Percentiles rank a stretch among this genome's conserved stretches.
phyloP scores from a whole-genome alignment of 1,140 invertebrate species.

The Ladona fulva region DNA sequence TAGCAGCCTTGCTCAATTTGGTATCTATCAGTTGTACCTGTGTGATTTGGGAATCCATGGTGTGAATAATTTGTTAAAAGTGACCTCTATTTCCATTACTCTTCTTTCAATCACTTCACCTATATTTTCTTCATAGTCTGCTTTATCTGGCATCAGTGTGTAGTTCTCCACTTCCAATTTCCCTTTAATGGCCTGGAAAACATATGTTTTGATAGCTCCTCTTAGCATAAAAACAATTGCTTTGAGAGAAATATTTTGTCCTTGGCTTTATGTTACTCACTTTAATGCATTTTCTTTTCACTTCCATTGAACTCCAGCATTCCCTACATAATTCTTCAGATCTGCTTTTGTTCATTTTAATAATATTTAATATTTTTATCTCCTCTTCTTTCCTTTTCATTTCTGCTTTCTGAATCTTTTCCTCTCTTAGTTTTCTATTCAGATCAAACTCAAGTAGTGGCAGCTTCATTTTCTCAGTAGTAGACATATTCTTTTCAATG shows the following conservation, averaged over 20 bases:
- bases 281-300: neutral
- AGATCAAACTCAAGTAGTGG: neutral
- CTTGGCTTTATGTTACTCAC: no score
- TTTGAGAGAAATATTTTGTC: no score
- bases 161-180: neutral
- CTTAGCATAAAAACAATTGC: no score
- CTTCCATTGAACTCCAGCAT: neutral
- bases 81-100: neutral
- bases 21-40: neutral
- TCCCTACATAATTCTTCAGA: neutral
- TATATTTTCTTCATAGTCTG: neutral
- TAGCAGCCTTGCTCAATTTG: no score
- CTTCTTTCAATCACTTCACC: neutral
- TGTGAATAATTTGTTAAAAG: neutral
- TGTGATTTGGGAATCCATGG: neutral
- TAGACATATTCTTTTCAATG: no score
- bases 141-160: neutral
- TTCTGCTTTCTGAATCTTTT: neutral
- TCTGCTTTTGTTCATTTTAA: neutral
- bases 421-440: neutral
- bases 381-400: neutral
- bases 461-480: neutral
- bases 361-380: neutral
- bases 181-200: no score
- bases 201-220: no score